Conservation (phyloP, 2,797 vertebrate genomes). For the Paguma larvata region DNA sequence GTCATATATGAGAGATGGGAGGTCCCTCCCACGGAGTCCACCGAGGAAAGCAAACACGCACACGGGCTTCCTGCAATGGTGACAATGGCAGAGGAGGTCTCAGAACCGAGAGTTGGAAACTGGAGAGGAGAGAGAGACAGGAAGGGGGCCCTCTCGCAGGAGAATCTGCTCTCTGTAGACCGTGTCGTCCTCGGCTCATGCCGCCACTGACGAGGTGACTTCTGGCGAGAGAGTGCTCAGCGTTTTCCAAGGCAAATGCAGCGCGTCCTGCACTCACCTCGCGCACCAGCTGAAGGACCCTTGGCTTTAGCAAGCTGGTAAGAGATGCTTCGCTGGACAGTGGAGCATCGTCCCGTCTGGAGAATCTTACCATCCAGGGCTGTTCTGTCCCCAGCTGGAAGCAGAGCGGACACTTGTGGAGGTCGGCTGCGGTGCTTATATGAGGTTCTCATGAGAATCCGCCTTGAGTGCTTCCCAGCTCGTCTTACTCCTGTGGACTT, state of each 20-base stretch:
- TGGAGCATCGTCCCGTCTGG: too few relatives aligned
- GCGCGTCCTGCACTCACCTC: neutral
- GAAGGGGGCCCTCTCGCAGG: neutral
- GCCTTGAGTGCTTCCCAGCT: neutral
- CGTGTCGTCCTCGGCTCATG: accelerated
- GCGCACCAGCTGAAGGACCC: neutral
- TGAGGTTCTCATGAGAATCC: neutral
- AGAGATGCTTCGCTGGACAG: neutral
- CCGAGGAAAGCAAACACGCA: neutral
- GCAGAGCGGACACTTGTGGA: neutral
- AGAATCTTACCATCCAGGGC: neutral
- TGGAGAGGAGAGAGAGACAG: neutral
- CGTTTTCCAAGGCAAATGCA: neutral
- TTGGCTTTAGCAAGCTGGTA: neutral
- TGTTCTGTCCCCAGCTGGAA: too few relatives aligned
- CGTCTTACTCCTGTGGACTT: neutral
- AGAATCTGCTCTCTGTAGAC: neutral
- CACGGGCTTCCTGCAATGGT: neutral
- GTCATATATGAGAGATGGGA: neutral
- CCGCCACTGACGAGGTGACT: neutral
- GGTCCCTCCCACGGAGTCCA: neutral
- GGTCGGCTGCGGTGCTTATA: accelerated
- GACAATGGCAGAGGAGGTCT: neutral
- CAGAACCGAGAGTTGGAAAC: neutral
- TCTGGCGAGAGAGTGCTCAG: neutral